Evolutionary conservation across 2,113 vertebrate genomes (phyloP), one percentile per base, ranked within the genome.

Genomic region (Hippolais icterina): DNA sequence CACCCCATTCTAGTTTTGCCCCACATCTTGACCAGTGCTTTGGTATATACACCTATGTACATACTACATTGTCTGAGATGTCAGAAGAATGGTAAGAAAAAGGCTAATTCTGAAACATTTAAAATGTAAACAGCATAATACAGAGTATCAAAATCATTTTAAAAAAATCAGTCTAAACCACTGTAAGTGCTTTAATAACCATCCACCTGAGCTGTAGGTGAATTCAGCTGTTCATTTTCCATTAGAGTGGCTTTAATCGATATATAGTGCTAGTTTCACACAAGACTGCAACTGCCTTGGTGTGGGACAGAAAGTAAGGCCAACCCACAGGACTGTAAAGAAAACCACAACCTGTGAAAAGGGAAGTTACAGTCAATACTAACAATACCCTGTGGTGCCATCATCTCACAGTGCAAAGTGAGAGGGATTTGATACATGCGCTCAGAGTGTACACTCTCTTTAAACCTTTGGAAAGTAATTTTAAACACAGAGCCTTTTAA

Each of bases 41-140:
- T 74, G 83, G 52, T 95, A 94, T 92, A 93, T 92, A 93, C 87
- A 96, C 16, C 53, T 93, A 91, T 76, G 42, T 91, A 93, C 91
- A 93, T 59, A 64, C 33, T 86, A 66, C 49, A 83, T 70, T 50
- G 65, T 49, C 70, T 54, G 71, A 89, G 61, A 79, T 66, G 64
- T 50, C 47, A 80, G 28, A 83, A 86, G 33, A 88, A 86, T n/a
- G 7, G 52, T 29, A 87, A 35, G 33, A 52, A 81, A 93, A 90
- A 90, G 24, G 64, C 20, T 16, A 29, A 61, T 75, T 91, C 69
- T 68, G 49, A 84, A 91, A 53, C 29, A 87, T 25, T 70, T 74
- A 31, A 86, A 78, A 37, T 64, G 65, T 87, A 94, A 92, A 91
- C 70, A 85, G 24, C 12, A 6, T 60, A 56, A 87, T 71, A 78